Evolutionary conservation across 2,113 vertebrate species (phyloP), one percentile per base, ranked within the genome.

Genomic region (Meleagris gallopavo): DNA sequence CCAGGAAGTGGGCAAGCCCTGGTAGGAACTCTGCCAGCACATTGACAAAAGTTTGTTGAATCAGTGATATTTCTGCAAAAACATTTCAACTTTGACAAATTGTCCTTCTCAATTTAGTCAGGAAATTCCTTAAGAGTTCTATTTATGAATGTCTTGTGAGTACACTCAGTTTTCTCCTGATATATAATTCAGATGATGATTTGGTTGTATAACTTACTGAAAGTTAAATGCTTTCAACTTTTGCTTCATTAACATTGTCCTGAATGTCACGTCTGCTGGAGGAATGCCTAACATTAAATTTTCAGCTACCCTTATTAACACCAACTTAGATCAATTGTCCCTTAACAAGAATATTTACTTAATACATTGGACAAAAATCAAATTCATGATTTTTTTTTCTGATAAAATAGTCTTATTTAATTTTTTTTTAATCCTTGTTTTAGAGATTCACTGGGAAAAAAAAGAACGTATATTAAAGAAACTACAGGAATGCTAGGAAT

Each of bases 301-400:
- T 89, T 45, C 74, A 85, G 66, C 75, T 93, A 88, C n/a, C 60
- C 70, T 79, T 93, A 75, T 61, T 93, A 70, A 66, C 38, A 78
- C 17, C 19, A 41, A 5, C 40, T 54, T 55, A 91, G 45, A 95
- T 97, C 83, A 96, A 80, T 90, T 52, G 55, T 88, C 50, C 90
- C 40, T 90, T 95, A 96, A 97, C 50, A 95, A 92, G 43, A 71
- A 34, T 89, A 73, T 96, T 97, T 97, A 70, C 72, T 91, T 95
- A 97, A 62, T 52, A 86, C 13, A 65, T 36, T 32, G 22, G 74
- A 17, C 91, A 95, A 62, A 90, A 92, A 93, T 89, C 14, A 94
- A 88, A 93, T 90, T 93, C 38, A 73, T 89, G 82, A 94, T 97
- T 96, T 73, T 97, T 96, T 72, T 87, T 94, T 95, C 82, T 95